Evolutionary conservation across 2,797 vertebrate genomes (phyloP), one percentile per base, ranked within the genome.

Genomic region (Dipus sagitta): DNA sequence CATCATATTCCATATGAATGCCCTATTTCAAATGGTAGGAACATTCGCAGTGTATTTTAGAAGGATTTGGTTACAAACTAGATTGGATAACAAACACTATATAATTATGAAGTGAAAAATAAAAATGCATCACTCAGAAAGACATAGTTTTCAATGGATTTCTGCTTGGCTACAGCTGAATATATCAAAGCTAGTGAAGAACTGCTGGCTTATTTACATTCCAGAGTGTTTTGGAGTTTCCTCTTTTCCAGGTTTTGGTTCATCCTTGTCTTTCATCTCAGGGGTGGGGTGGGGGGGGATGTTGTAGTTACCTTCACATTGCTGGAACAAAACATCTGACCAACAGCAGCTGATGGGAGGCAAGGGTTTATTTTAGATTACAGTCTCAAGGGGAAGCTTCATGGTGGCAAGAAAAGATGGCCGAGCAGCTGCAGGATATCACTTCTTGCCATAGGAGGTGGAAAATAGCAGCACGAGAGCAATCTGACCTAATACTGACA

Each of bases 41-140:
- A 65, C 42, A 85, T 58, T 92, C 75, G 12, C 86, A 88, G 42
- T 88, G 30, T 64, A 83, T 88, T 85, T 94, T 78, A 71, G 17
- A 62, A 47, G 79, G 58, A 7, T 90, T 96, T 72, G 54, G 71
- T 85, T 88, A 82, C 4, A 82, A 47, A n/a, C 71, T 94, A 88
- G 76, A 30, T 58, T 82, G 71, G 75, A 32, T 38, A 81, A 52
- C 26, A 85, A 93, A 60, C 30, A 80, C 42, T 88, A 90, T 62
- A 75, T 75, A 68, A 64, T 90, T 54, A 26, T 86, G 72, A 95
- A 54, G 8, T 12, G 78, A 95, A 95, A 77, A 12, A 42, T 78
- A 78, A 54, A 88, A 70, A 80, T 74, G 32, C 47, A 52, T 65
- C 64, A 11, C 87, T 91, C 26, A 62, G 58, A 91, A 60, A 87